Conservation (phyloP, 2,113 vertebrate species). For the Chascanopsetta lugubris region DNA sequence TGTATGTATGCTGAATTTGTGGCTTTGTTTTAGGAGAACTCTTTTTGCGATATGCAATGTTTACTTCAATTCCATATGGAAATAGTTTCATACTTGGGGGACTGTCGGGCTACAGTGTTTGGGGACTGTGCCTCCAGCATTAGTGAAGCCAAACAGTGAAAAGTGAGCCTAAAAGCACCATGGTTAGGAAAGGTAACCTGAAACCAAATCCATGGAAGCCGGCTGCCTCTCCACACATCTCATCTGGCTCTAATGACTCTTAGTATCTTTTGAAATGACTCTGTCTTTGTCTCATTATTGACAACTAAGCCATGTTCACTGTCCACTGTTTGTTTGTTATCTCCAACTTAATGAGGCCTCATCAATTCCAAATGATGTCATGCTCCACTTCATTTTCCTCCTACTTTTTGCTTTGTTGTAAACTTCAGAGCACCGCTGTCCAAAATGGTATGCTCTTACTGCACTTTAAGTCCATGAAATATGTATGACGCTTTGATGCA, state of each 20-base stretch:
- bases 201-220: conserved; percentile 93
- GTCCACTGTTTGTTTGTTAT: conserved; percentile 55
- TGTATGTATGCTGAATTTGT: conserved; percentile 1
- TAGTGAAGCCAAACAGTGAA: conserved; percentile 85
- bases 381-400: conserved; percentile 41
- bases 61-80: conserved; percentile 73
- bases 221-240: conserved; percentile 87
- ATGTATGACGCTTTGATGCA: conserved; percentile 78
- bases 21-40: conserved; percentile 42
- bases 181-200: conserved; percentile 90
- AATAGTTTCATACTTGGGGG: conserved; percentile 84
- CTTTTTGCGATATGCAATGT: conserved; percentile 30
- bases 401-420: conserved; percentile 56
- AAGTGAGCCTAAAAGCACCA: conserved; percentile 94
- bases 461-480: conserved; percentile 77
- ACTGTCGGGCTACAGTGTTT: conserved; percentile 90
- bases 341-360: conserved; percentile 55
- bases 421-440: conserved; percentile 53
- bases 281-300: conserved; percentile 73
- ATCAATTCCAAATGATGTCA: conserved; percentile 62
- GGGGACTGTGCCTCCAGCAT: conserved; percentile 87
- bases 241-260: conserved; percentile 86
- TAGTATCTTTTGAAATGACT: conserved; percentile 79
- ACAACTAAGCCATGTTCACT: conserved; percentile 68
- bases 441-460: conserved; percentile 72